Evolutionary conservation across 2,888 invertebrate genomes (phyloP), one percentile per base, ranked within the genome.

Genomic region (Spodoptera littoralis): DNA sequence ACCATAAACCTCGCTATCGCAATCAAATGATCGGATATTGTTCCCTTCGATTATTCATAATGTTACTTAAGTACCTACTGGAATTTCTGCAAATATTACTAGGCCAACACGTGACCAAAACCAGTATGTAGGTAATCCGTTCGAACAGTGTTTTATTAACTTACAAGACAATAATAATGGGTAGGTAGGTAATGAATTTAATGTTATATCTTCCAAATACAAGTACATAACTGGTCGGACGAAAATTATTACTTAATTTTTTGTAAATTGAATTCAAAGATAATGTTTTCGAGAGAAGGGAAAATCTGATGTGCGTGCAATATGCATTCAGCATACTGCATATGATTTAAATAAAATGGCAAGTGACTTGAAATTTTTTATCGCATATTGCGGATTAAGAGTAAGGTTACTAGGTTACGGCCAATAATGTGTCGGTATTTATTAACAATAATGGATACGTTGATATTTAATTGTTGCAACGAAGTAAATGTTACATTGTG

Each of bases 351-450:
- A 36, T 8, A 36, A 50, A 65, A 67, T 58, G 24, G 55, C 60
- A 49, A 50, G 46, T 55, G 58, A 56, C 36, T 75, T 72, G 69
- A 63, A 64, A 57, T 70, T 58, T 56, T 72, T 83, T 86, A 88
- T 87, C 85, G 79, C 67, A 61, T 66, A 67, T 36, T 36, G 36
- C 76, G 80, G 82, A 88, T 89, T 90, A 88, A 84, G 88, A 85
- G 80, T 89, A 90, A 89, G 89, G 89, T 80, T 84, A 87, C 64
- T 80, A 79, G 89, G 89, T 89, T 88, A 89, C 78, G 85, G 86
- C 79, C 86, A 79, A 66, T 68, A 45, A 69, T 43, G 43, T 53
- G 60, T 8, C 42, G 52, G 52, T 48, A 61, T 63, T 59, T 63
- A 57, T 67, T 60, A 71, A 55, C 69, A 57, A 62, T 60, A 54